Conservation (phyloP, 2,888 invertebrate genomes). For the Dynastes tityus region DNA sequence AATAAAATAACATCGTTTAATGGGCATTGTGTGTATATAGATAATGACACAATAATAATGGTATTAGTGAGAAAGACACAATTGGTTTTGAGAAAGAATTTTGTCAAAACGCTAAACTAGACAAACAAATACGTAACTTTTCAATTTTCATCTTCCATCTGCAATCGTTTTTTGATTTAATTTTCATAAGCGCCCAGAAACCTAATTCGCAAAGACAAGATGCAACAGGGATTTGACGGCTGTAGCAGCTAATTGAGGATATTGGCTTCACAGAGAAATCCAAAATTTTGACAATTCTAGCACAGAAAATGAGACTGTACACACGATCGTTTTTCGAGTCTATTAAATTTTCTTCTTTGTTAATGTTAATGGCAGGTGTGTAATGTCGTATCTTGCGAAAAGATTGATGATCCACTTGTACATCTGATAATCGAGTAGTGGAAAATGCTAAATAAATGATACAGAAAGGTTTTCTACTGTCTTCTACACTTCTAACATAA, state of each 20-base stretch:
- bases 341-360: neutral
- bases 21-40: too few species aligned
- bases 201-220: too few species aligned
- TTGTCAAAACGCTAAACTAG: too few species aligned
- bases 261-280: neutral
- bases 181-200: neutral
- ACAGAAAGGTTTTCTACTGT: conserved; percentile 12
- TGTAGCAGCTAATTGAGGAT: neutral
- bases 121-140: too few species aligned
- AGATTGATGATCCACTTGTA: neutral
- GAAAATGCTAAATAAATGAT: neutral
- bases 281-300: neutral
- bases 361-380: neutral
- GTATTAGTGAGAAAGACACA: too few species aligned
- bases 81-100: too few species aligned
- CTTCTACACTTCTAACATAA: neutral
- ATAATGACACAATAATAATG: too few species aligned
- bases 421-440: neutral
- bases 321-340: neutral
- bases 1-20: too few species aligned
- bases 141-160: too few species aligned
- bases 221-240: too few species aligned
- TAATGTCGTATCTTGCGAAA: neutral
- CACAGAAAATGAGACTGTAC: neutral
- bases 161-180: neutral